phyloP scores from a whole-genome alignment of 2,888 invertebrate genomes.

The Bedellia somnulentella region DNA sequence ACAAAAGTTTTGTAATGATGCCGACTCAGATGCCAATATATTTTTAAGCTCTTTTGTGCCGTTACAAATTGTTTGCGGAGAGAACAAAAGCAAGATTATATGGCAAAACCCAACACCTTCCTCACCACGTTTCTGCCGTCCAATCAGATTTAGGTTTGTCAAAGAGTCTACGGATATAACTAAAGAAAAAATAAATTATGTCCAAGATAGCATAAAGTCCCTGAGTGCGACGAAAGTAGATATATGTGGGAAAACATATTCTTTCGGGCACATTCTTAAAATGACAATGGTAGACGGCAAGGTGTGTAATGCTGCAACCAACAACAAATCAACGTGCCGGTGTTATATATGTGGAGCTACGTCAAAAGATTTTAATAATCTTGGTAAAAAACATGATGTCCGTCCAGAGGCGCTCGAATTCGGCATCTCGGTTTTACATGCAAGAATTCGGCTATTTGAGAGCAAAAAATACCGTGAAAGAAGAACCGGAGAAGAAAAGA shows the following conservation, averaged over 20 bases:
- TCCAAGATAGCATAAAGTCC: constrained; percentile 4
- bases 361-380: constrained; percentile 18
- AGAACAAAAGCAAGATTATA: constrained; percentile 3
- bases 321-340: constrained; percentile 14
- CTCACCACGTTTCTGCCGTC: constrained; percentile 11
- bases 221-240: background rate
- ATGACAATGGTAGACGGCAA: constrained; percentile 19
- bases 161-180: constrained; percentile 13
- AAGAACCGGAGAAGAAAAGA: constrained; percentile 9
- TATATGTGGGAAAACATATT: background rate
- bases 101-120: constrained; percentile 13
- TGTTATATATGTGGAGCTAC: constrained; percentile 19
- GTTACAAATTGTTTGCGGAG: background rate
- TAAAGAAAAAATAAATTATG: constrained; percentile 13
- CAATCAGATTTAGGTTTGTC: constrained; percentile 8
- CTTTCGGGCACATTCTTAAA: background rate
- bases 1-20: background rate
- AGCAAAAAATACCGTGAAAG: constrained; percentile 13
- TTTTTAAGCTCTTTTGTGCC: background rate
- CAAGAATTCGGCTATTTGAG: constrained; percentile 17
- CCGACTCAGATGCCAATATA: background rate
- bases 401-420: constrained; percentile 12
- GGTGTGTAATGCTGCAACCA: constrained; percentile 18
- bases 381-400: constrained; percentile 10
- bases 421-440: constrained; percentile 17